phyloP scores from a whole-genome alignment of 2,797 vertebrate genomes.

The Brotula barbata region DNA sequence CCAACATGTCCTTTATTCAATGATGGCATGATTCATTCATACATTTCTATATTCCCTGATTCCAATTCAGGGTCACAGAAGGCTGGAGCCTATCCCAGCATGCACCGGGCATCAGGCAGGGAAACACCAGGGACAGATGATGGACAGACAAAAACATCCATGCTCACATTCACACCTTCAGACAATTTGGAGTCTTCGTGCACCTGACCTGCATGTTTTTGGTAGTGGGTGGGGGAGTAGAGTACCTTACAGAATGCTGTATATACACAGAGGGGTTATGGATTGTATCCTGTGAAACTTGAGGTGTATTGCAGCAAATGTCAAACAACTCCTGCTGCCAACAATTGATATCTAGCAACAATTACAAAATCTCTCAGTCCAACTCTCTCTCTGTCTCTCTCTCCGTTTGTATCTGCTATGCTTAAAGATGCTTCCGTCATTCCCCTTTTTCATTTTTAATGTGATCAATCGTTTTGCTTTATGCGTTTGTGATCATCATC shows the following conservation, averaged over 20 bases:
- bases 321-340: constrained; percentile 30
- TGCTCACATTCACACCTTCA: constrained; percentile 31
- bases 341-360: constrained; percentile 8
- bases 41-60: constrained; percentile 41
- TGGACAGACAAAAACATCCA: constrained; percentile 9
- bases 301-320: constrained; percentile 14
- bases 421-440: background rate
- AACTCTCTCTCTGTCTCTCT: background rate
- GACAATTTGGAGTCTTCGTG: constrained; percentile 28
- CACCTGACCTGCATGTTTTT: constrained; percentile 29
- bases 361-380: background rate
- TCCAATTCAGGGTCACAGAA: constrained; percentile 35
- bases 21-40: constrained; percentile 38
- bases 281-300: constrained; percentile 16
- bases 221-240: background rate
- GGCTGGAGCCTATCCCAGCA: constrained; percentile 16
- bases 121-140: constrained; percentile 3
- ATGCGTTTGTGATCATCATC: too few relatives aligned
- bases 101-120: constrained; percentile 16
- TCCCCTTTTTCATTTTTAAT: background rate
- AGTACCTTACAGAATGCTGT: constrained; percentile 10
- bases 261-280: background rate
- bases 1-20: constrained; percentile 30
- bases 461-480: constrained; percentile 2
- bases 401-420: background rate